Percentiles rank a stretch among this genome's conserved stretches.
Evolutionary conservation across 2,888 invertebrate species (phyloP).

Genomic region (Autographa gamma): DNA sequence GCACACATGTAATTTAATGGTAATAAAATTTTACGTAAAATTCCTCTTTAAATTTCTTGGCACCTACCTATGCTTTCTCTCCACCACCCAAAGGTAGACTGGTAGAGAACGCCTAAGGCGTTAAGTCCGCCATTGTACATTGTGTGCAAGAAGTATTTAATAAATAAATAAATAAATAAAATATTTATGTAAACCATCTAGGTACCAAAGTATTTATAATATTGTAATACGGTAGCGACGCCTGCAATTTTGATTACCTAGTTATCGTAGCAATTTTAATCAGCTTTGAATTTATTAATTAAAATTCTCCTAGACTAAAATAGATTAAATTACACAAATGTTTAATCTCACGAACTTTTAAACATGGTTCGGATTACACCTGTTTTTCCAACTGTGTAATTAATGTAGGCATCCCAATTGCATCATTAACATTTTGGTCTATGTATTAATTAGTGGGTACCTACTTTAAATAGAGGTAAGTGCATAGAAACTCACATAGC

Average conservation of each 20-base stretch:
- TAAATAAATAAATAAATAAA: too few relatives aligned
- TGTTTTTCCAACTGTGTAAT: conserved; percentile 36
- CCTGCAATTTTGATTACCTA: conserved; percentile 32
- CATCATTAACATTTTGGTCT: conserved; percentile 39
- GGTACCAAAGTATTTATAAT: not conserved
- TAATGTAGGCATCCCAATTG: conserved; percentile 27
- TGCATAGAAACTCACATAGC: not conserved
- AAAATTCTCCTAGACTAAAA: conserved; percentile 47
- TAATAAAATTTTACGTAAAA: too few relatives aligned
- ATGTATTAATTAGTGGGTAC: conserved; percentile 1
- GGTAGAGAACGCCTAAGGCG: too few relatives aligned
- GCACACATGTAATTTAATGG: too few relatives aligned
- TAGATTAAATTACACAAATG: conserved; percentile 51
- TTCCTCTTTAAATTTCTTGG: too few relatives aligned
- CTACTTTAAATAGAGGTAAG: not conserved
- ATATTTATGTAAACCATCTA: not conserved
- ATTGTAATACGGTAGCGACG: conserved; percentile 5
- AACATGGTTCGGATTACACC: conserved; percentile 40
- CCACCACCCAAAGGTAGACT: too few relatives aligned
- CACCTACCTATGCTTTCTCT: too few relatives aligned
- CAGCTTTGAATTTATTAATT: conserved; percentile 47
- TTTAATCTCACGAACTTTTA: conserved; percentile 30
- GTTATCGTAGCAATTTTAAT: conserved; percentile 49
- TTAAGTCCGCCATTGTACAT: too few relatives aligned
- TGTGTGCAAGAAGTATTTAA: too few relatives aligned